Percentiles rank a stretch among this genome's conserved stretches.
phyloP scores from a whole-genome alignment of 2,797 vertebrate species.

The Pangasius larnaudii region DNA sequence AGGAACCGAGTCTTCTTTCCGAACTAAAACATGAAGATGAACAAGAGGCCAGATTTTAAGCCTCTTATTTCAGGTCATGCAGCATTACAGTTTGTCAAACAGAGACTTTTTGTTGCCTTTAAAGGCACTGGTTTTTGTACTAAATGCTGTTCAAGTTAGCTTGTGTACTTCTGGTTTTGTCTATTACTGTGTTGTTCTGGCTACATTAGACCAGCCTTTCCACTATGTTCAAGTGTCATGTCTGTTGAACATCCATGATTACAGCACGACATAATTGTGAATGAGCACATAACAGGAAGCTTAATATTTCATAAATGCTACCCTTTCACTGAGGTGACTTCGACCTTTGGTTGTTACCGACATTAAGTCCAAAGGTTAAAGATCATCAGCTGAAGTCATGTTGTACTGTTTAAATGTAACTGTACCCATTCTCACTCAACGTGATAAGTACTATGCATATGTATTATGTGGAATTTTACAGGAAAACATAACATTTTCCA shows the following conservation, averaged over 20 bases:
- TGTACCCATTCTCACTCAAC: not conserved
- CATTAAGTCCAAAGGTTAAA: not conserved
- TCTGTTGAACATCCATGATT: not conserved
- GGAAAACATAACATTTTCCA: not conserved
- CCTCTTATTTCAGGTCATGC: not conserved
- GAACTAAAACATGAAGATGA: conserved; percentile 1
- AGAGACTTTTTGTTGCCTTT: not conserved
- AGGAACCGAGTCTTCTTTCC: not conserved
- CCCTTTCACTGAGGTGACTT: not conserved
- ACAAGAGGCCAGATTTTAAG: not conserved
- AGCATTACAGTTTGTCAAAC: conserved; percentile 16
- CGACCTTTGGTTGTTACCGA: not conserved
- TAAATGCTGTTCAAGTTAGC: not conserved
- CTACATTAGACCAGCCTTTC: not conserved
- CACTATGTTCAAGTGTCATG: not conserved
- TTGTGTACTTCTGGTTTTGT: not conserved
- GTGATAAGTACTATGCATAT: not conserved
- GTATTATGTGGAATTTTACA: not conserved
- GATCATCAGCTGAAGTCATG: not conserved
- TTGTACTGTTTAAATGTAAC: not conserved
- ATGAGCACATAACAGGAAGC: not conserved
- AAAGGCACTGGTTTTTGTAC: not conserved
- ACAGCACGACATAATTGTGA: not conserved
- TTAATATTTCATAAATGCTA: not conserved
- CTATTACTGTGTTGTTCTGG: not conserved